Base-by-base conservation (phyloP, 2,888 invertebrate species). In the Ichneumoninae sp. region DNA sequence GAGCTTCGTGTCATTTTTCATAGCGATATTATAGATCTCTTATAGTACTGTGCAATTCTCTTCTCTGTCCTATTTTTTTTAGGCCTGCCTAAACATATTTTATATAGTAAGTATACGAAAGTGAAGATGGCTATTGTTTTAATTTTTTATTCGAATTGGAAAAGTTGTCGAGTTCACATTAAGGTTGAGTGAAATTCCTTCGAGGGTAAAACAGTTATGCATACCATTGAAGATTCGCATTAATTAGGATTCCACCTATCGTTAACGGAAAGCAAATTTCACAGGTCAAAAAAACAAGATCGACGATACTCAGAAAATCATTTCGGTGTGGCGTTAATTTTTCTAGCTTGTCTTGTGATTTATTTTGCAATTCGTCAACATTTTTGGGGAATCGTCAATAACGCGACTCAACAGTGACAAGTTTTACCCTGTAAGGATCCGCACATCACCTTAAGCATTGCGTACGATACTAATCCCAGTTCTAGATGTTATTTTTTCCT, bases 41-140 rank as follows among this genome's bases (percentile, higher is more conserved):
- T 68, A 50, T 70, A 63, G 81, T 81, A 76, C 70, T 87, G 84
- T 86, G 85, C 89, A 89, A 89, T 86, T 89, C 78, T 87, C 74
- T 86, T 88, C 88, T 90, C 88, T 90, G 83, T 91, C 85, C 91
- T 90, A 89, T 92, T 90, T 92, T 89, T 92, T 92, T 90, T 92
- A 93, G 92, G 92, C 89, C 92, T 91, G 87, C 91, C 93, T 92
- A 93, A 92, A 90, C 91, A 93, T 91, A 92, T 91, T 91, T 91
- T 92, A 88, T 91, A 93, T 90, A 92, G 92, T 93, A 92, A 93
- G 92, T 93, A 93, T 86, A 57, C 74, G 65, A 80, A 87, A 89
- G 47, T 57, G 70, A 78, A 65, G 66, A 81, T 80, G 50, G 54
- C n/a, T 33, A 36, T 73, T 47, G 47, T 47, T 81, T 74, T 40